Evolutionary conservation across 37 sponge, comb jelly and placozoan species (phyloP).

Genomic region (Crambe crambe): DNA sequence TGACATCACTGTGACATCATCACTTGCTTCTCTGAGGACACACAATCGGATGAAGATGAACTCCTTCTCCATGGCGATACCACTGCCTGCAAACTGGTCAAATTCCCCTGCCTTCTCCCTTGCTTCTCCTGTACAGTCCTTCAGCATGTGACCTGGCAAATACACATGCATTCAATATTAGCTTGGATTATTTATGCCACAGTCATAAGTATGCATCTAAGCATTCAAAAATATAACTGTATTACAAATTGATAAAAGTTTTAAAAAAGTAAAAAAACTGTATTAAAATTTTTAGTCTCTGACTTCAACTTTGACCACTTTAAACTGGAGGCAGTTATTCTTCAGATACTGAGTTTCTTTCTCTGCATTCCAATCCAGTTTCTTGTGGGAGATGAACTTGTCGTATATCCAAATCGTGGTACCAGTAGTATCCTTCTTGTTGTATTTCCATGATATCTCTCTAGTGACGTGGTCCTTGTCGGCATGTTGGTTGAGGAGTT

Average conservation of each 20-base stretch:
- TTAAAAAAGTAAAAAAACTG: no score
- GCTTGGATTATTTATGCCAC: no score
- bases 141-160: slow-evolving; percentile 88
- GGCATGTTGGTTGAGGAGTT: background rate
- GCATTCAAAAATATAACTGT: no score
- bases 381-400: background rate
- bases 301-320: no score
- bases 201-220: no score
- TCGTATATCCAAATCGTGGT: background rate
- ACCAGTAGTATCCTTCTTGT: background rate
- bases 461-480: background rate
- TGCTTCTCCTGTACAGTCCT: slow-evolving; percentile 85
- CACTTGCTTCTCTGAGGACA: slow-evolving; percentile 82
- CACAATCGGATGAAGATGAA: slow-evolving; percentile 93
- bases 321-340: background rate
- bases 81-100: slow-evolving; percentile 71
- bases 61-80: slow-evolving; percentile 69
- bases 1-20: background rate
- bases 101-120: slow-evolving; percentile 77
- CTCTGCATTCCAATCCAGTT: background rate
- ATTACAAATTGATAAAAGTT: no score
- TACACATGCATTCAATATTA: no score
- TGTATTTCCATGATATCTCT: background rate
- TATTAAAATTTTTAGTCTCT: no score
- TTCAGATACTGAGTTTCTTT: background rate